These are phyloP conservation scores for Strigamia maritima DNA, from an alignment of 2,888 invertebrate genomes.

Conservation along the genomic window DNA sequence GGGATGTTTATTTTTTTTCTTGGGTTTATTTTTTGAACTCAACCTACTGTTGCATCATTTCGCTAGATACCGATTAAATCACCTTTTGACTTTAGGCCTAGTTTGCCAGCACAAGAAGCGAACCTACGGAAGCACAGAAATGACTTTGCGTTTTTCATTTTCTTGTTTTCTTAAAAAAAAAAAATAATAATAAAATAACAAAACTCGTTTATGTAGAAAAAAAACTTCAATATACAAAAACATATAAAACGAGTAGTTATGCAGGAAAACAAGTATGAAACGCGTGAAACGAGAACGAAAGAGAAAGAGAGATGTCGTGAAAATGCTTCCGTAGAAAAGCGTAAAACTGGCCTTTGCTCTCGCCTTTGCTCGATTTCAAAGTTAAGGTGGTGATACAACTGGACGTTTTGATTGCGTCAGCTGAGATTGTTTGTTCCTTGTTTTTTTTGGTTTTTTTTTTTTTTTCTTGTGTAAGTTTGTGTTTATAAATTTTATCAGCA, in stretches of 20 bases:
- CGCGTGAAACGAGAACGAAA: too few relatives aligned
- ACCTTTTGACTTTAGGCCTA: neutral
- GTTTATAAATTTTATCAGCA: neutral
- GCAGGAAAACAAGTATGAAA: too few relatives aligned
- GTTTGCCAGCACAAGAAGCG: neutral
- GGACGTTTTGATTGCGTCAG: neutral
- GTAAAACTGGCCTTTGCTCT: neutral
- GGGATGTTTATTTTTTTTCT: neutral
- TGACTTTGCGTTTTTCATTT: too few relatives aligned
- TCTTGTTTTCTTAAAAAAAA: too few relatives aligned
- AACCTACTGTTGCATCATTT: neutral
- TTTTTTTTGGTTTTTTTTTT: too few relatives aligned
- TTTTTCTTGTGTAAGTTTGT: neutral
- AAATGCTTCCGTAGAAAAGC: too few relatives aligned
- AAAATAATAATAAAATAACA: too few relatives aligned
- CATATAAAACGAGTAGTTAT: too few relatives aligned
- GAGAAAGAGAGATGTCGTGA: too few relatives aligned
- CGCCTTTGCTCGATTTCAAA: neutral
- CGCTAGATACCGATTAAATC: neutral
- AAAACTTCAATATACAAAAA: too few relatives aligned
- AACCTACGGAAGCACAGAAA: too few relatives aligned
- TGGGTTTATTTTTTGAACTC: neutral
- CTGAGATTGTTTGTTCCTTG: neutral
- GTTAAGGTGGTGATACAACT: neutral
- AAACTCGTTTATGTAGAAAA: too few relatives aligned